These are phyloP conservation scores for Coenonympha arcania DNA, from an alignment of 2,888 invertebrate genomes.

Conservation along the genomic window DNA sequence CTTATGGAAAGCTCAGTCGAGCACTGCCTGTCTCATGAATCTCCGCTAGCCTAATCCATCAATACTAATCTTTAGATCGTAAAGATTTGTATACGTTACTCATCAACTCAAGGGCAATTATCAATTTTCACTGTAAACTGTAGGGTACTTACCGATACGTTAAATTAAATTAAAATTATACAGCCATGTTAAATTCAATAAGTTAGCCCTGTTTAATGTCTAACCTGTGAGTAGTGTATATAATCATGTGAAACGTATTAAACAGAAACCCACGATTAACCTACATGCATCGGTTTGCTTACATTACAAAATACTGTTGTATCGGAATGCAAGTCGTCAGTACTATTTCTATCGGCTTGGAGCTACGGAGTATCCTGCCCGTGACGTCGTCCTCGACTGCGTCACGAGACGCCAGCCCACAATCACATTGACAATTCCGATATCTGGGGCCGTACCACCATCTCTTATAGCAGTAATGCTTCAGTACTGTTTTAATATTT, in stretches of 20 bases:
- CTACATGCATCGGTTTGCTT: slow-evolving; percentile 43
- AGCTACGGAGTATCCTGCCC: slow-evolving; percentile 43
- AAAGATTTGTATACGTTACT: no score
- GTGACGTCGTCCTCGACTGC: slow-evolving; percentile 41
- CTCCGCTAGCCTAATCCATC: no score
- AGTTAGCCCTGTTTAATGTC: neutral
- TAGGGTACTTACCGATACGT: no score
- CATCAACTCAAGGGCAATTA: no score
- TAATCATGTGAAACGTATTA: slow-evolving; percentile 5
- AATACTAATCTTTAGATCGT: no score
- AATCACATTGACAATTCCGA: slow-evolving; percentile 21
- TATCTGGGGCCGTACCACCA: no score
- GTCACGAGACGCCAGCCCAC: slow-evolving; percentile 37
- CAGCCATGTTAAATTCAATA: neutral
- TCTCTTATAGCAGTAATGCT: no score
- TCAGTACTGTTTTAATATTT: no score
- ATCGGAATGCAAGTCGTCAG: slow-evolving; percentile 56
- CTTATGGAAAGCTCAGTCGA: no score
- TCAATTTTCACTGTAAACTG: no score
- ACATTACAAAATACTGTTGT: slow-evolving; percentile 42
- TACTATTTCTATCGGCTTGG: slow-evolving; percentile 60
- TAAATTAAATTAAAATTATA: neutral
- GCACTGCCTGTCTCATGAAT: no score
- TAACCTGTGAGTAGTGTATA: neutral
- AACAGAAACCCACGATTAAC: slow-evolving; percentile 16